phyloP scores from a whole-genome alignment of 1,140 invertebrate species.

The Polyergus mexicanus region DNA sequence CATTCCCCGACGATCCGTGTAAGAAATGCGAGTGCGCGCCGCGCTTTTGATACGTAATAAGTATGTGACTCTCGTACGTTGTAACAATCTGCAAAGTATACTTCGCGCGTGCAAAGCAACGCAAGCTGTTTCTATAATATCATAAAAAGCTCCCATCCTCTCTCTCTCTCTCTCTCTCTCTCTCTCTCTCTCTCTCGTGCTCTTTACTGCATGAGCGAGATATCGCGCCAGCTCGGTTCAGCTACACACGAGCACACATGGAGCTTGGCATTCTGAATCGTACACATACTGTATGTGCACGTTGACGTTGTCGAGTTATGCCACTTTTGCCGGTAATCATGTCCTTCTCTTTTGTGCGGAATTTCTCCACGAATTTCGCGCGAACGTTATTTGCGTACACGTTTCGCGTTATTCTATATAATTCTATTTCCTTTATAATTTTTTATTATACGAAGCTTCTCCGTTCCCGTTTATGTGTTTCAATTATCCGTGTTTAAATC shows the following conservation, averaged over 20 bases:
- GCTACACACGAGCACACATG: background rate
- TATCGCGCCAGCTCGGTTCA: background rate
- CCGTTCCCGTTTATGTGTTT: background rate
- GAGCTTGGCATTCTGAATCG: constrained; percentile 5
- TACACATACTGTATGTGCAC: background rate
- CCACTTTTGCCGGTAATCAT: constrained; percentile 39
- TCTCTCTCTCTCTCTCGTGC: background rate
- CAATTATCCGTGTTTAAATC: background rate
- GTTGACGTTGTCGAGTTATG: constrained; percentile 39
- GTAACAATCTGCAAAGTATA: constrained; percentile 14
- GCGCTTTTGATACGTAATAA: constrained; percentile 51
- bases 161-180: background rate
- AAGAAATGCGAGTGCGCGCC: constrained; percentile 36
- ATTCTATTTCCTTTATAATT: constrained; percentile 8
- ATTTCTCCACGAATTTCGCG: constrained; percentile 21
- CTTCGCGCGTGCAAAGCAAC: background rate
- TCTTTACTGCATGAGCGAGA: constrained; percentile 8
- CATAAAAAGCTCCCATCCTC: constrained; percentile 2
- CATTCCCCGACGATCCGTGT: constrained; percentile 3
- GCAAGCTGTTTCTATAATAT: constrained; percentile 48
- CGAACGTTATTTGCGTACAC: constrained; percentile 16
- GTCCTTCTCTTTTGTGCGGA: constrained; percentile 17
- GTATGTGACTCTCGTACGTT: constrained; percentile 28
- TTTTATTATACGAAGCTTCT: background rate
- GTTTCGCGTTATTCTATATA: background rate